Base-by-base conservation (phyloP, 2,797 vertebrate species). In the Florisuga fusca region DNA sequence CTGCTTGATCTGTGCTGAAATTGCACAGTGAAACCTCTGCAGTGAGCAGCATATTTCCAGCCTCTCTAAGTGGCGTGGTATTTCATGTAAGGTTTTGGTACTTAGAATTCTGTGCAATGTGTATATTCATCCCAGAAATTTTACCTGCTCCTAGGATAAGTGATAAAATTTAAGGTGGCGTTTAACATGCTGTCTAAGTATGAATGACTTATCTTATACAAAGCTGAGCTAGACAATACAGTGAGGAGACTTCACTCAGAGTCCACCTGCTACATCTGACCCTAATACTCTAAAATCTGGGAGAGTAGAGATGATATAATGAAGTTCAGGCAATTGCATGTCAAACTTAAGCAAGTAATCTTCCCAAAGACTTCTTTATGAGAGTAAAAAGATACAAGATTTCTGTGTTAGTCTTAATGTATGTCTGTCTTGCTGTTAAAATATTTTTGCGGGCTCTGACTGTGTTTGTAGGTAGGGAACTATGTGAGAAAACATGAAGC, bases 381-480 rank as follows among this genome's bases (percentile, higher is more conserved):
- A 83, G 20, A 55, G 4, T 19, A 76, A 72, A 92, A 85, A 33
- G 61, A 53, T 84, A 82, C 41, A 17, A 87, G 53, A 11, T 46
- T 82, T 82, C 55, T 53, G 12, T 66, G 51, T 69, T 64, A 72
- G 75, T 77, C 73, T 77, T 63, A 26, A 15, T 27, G 34, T 80
- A 27, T 25, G 8, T 73, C 34, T 68, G 22, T 51, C 84, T 76
- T 69, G 12, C 18, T 68, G 33, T 76, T 75, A 68, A 78, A 90
- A 79, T 67, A 41, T 78, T 94, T 93, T 92, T 93, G 67, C 53
- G 75, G 67, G 33, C n/a, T 94, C 15, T 75, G 21, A 18, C 54
- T 55, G 3, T 53, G 18, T 63, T 19, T 94, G 79, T 58, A 68
- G 22, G 34, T 94, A 20, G 88, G 57, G 68, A 74, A 88, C 31